Evolutionary conservation across 2,888 invertebrate genomes (phyloP).

Genomic region (Drosophila pegasa): DNA sequence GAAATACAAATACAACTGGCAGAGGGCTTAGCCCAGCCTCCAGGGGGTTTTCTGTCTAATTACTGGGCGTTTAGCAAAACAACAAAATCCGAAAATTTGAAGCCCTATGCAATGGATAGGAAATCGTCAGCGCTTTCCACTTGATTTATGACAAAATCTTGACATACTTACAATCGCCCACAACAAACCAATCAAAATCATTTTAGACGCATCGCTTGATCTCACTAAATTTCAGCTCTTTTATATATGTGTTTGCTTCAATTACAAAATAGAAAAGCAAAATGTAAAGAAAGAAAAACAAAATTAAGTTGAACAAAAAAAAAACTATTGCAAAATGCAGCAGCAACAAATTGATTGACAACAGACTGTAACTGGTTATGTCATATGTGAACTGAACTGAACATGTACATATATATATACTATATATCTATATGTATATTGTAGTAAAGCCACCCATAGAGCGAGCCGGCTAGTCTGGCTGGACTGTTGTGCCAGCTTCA

Average conservation of each 20-base stretch:
- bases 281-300: conserved; percentile 1
- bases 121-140: background rate
- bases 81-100: conserved; percentile 21
- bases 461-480: conserved; percentile 54
- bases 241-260: conserved; percentile 20
- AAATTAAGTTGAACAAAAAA: conserved; percentile 7
- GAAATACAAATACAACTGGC: conserved; percentile 1
- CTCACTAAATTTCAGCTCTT: conserved; percentile 29
- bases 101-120: conserved; percentile 12
- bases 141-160: conserved; percentile 48
- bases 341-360: conserved; percentile 56
- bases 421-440: conserved; percentile 38
- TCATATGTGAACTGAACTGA: conserved; percentile 28
- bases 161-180: conserved; percentile 46
- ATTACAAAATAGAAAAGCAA: conserved; percentile 20
- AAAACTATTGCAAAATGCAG: conserved; percentile 46
- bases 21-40: background rate
- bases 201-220: conserved; percentile 55
- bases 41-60: conserved; percentile 45
- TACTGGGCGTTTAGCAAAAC: conserved; percentile 49
- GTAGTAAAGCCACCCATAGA: conserved; percentile 33
- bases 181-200: conserved; percentile 46
- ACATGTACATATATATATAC: background rate
- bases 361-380: conserved; percentile 58
- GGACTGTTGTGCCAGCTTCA: conserved; percentile 23